Evolutionary conservation across 2,888 invertebrate genomes (phyloP), one percentile per base, ranked within the genome.

Genomic region (Sclerodermus sp.): DNA sequence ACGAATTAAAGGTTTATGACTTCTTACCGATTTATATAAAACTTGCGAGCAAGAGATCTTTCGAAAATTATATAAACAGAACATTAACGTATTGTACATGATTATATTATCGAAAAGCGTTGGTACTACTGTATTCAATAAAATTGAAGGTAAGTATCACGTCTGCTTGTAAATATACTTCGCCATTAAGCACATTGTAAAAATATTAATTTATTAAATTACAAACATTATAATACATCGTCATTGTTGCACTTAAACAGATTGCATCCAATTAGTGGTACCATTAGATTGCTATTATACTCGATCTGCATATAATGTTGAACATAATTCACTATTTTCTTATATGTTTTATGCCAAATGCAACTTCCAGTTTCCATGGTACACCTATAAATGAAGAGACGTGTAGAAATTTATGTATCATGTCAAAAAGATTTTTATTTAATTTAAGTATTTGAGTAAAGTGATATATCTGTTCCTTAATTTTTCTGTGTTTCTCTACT

Each of bases 321-420:
- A 30, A 88, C 82, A 61, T 82, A 78, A 63, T 84, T 82, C 43
- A 85, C 76, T 58, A 90, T 83, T 68, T 79, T 76, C 64, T 81
- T 79, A 74, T 87, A 90, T 9, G 87, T 87, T 60, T 81, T 74
- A 72, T 85, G 85, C 91, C 91, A 91, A 51, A 71, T 64, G 68
- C 84, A 85, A 64, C 76, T 78, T 57, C 73, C 72, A 61, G 78
- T 74, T 62, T 80, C 62, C 76, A 73, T 71, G 80, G 86, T 75
- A 79, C 83, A 74, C 81, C 79, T 79, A 81, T 23, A 23, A 23
- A 23, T 8, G 8, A 23, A 23, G 23, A 23, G 8, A 23, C 4
- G 8, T 3, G 8, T 3, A 23, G 23, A 62, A 61, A 65, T 71
- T 67, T 59, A 68, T 71, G 66, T 71, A 71, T 62, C 62, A 62